A percentile compares a stretch with the other conserved stretches of the same genome.
These are phyloP conservation scores for Steatornis caripensis DNA, from an alignment of 2,113 vertebrate species.

Conservation along the genomic window DNA sequence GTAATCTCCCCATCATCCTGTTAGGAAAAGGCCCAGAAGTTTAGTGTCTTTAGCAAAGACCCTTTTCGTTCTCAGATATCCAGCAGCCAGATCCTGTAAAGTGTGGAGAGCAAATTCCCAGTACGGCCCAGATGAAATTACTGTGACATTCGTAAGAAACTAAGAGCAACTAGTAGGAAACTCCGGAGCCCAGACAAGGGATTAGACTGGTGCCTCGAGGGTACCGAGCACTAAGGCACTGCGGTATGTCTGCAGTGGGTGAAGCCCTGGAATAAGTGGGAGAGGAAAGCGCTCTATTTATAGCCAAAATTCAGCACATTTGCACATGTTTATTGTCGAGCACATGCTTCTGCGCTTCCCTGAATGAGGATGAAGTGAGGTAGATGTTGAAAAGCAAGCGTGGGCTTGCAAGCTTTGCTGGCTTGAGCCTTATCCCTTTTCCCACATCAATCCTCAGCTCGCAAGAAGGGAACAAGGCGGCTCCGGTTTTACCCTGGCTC, in stretches of 20 bases:
- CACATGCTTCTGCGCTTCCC: not conserved
- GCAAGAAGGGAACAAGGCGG: not conserved
- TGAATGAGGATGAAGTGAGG: constrained; percentile 10
- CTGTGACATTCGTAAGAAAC: not conserved
- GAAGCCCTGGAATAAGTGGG: not conserved
- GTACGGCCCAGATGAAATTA: not conserved
- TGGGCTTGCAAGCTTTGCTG: constrained; percentile 3
- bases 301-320: constrained; percentile 30
- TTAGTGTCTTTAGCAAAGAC: not conserved
- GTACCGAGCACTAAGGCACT: not conserved
- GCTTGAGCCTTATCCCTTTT: constrained; percentile 1
- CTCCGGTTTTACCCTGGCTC: not conserved
- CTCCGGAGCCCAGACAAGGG: not conserved
- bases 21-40: constrained; percentile 3
- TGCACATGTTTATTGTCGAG: constrained; percentile 17
- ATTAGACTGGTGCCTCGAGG: not conserved
- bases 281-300: constrained; percentile 35
- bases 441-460: not conserved
- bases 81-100: constrained; percentile 25
- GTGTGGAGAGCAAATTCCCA: constrained; percentile 20
- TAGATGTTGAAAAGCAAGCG: constrained; percentile 6
- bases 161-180: not conserved
- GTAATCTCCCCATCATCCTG: constrained; percentile 50
- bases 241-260: not conserved
- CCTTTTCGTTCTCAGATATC: not conserved